These are phyloP conservation scores for Chlorodrepanis virens DNA, from an alignment of 2,113 vertebrate genomes.

Conservation along the genomic window DNA sequence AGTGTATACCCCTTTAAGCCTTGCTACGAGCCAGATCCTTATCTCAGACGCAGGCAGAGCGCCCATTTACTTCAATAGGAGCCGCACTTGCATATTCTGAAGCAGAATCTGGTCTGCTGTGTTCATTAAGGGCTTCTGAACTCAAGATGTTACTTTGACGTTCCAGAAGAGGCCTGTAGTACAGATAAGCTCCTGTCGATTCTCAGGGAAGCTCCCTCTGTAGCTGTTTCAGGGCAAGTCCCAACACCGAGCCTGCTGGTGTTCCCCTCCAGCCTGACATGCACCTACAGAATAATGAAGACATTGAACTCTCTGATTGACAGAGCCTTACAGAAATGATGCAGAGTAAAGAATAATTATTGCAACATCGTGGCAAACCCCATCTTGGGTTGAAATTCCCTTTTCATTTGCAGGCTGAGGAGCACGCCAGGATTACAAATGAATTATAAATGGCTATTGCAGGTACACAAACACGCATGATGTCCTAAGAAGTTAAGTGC, in stretches of 20 bases:
- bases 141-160: slow-evolving; percentile 13
- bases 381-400: background rate
- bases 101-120: slow-evolving; percentile 7
- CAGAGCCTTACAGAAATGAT: background rate
- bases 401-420: background rate
- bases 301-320: slow-evolving; percentile 13
- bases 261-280: slow-evolving; percentile 27
- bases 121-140: slow-evolving; percentile 56
- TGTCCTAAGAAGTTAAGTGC: slow-evolving; percentile 31
- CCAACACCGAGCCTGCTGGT: slow-evolving; percentile 15
- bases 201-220: slow-evolving; percentile 20
- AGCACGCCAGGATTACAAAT: slow-evolving; percentile 29
- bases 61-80: slow-evolving; percentile 36
- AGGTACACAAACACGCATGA: background rate
- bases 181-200: slow-evolving; percentile 35
- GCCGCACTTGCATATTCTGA: background rate
- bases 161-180: slow-evolving; percentile 34
- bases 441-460: background rate
- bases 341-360: background rate
- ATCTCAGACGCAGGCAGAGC: slow-evolving; percentile 14
- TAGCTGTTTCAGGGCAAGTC: slow-evolving; percentile 56
- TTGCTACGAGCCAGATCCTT: slow-evolving; percentile 38
- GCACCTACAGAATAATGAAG: slow-evolving; percentile 24
- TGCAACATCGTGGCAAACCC: slow-evolving; percentile 23
- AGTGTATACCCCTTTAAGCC: background rate